Base-by-base conservation (phyloP, 2,888 invertebrate genomes). In the Orchesellides sinensis region DNA sequence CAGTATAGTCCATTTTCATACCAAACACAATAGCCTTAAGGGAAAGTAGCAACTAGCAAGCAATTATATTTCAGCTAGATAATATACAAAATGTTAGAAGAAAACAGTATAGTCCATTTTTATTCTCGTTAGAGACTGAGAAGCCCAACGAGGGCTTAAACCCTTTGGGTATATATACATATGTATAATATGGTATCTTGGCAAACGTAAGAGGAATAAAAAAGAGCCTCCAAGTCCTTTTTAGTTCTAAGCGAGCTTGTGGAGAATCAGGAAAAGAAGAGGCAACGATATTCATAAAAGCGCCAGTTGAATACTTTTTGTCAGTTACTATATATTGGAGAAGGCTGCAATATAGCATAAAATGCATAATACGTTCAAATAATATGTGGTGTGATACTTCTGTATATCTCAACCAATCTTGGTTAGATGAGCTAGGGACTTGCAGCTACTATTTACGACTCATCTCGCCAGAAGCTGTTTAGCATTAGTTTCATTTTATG, bases 401-500 rank as follows among this genome's bases (percentile, higher is more conserved):
- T n/a, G n/a, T n/a, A 35, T 21, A 25, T 68, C 25, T 54, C 32
- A 10, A 17, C 35, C 23, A 72, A 72, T 59, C 40, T 59, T 25
- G 19, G 23, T 17, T 32, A 59, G 72, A 70, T 56, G 70, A 73
- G 61, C 73, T 61, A 49, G 32, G 17, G 32, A 63, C 49, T 10
- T 49, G n/a, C 52, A 27, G 19, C 52, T 29, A 79, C 63, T 79
- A 79, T 79, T 79, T 79, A 79, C 78, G 78, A 79, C 78, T 79
- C 78, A 79, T 79, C 78, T 61, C 78, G 78, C 70, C 70, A 79
- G 70, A 79, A 79, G 70, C 78, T 79, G 78, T 79, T 79, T 79
- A 79, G 78, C 78, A 79, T 79, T 79, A 70, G 78, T 79, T 79
- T 70, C 70, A 70, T 79, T 79, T 79, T 79, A 79, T 79, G 78